These are phyloP conservation scores for Allophyes oxyacanthae DNA, from an alignment of 2,888 invertebrate species.

Conservation along the genomic window DNA sequence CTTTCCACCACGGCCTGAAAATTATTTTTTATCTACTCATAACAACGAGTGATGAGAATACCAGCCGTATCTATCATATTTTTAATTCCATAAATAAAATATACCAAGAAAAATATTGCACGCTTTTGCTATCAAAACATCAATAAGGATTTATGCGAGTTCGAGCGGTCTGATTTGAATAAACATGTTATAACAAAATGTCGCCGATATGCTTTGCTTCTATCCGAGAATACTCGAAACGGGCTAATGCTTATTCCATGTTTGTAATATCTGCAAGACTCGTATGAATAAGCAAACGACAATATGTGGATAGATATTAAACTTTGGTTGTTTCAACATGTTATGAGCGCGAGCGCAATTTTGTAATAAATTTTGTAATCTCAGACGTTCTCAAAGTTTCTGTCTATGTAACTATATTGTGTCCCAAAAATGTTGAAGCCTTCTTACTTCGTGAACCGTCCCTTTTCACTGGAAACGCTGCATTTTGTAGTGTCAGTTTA, in stretches of 20 bases:
- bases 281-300: constrained; percentile 48
- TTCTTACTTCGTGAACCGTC: too few relatives aligned
- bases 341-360: constrained; percentile 1
- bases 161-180: constrained; percentile 46
- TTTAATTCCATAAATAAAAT: constrained; percentile 26
- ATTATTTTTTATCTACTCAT: not conserved
- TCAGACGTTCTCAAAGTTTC: not conserved
- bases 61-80: constrained; percentile 21
- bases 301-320: constrained; percentile 20
- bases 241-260: constrained; percentile 59
- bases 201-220: constrained; percentile 52
- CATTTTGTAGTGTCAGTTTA: not conserved
- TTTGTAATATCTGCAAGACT: constrained; percentile 45
- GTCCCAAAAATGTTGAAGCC: constrained; percentile 1
- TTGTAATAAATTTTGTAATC: constrained; percentile 2
- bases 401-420: not conserved
- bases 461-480: not conserved
- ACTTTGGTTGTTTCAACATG: constrained; percentile 11
- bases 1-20: too few relatives aligned
- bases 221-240: constrained; percentile 49
- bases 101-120: constrained; percentile 25
- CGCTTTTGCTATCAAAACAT: constrained; percentile 30
- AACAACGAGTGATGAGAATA: constrained; percentile 13
- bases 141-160: constrained; percentile 41
- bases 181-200: constrained; percentile 53